Percentiles rank a stretch among this genome's conserved stretches.
Conservation (phyloP, 2,797 vertebrate genomes). For the Microcaecilia unicolor region DNA sequence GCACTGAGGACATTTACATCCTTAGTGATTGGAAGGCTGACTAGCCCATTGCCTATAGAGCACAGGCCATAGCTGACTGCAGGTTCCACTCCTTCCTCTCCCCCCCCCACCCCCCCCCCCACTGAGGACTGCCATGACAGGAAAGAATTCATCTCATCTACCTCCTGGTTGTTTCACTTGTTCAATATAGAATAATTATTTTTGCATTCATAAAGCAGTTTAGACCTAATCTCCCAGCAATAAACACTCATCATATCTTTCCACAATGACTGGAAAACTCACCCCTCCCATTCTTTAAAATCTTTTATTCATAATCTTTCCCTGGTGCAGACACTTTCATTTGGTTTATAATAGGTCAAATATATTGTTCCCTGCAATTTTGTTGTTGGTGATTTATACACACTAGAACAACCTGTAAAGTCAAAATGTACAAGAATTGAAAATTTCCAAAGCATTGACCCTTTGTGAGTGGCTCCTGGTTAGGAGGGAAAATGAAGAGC, state of each 20-base stretch:
- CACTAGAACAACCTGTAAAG: slow-evolving; percentile 30
- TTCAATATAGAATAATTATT: slow-evolving; percentile 23
- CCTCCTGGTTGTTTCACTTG: slow-evolving; percentile 14
- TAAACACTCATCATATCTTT: slow-evolving; percentile 33
- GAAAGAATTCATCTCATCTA: slow-evolving; percentile 19
- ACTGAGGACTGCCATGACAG: slow-evolving; percentile 1
- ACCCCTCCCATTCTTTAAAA: slow-evolving; percentile 32
- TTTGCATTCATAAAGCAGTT: slow-evolving; percentile 27
- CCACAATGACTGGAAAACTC: slow-evolving; percentile 39
- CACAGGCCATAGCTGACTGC: too few relatives aligned
- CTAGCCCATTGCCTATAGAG: too few relatives aligned
- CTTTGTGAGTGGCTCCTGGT: slow-evolving; percentile 4
- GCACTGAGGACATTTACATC: background rate
- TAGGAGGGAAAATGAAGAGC: slow-evolving; percentile 12
- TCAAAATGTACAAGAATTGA: slow-evolving; percentile 32
- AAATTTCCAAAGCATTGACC: slow-evolving; percentile 35
- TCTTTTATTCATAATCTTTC: slow-evolving; percentile 61
- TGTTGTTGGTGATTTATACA: too few relatives aligned
- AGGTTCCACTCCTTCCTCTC: too few relatives aligned
- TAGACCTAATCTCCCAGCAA: slow-evolving; percentile 18
- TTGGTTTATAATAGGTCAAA: too few relatives aligned
- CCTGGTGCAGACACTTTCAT: too few relatives aligned
- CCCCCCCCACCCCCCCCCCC: too few relatives aligned
- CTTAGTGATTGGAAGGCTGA: too few relatives aligned
- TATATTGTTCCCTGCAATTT: too few relatives aligned